phyloP scores from a whole-genome alignment of 2,797 vertebrate species.

The Urophycis tenuis region DNA sequence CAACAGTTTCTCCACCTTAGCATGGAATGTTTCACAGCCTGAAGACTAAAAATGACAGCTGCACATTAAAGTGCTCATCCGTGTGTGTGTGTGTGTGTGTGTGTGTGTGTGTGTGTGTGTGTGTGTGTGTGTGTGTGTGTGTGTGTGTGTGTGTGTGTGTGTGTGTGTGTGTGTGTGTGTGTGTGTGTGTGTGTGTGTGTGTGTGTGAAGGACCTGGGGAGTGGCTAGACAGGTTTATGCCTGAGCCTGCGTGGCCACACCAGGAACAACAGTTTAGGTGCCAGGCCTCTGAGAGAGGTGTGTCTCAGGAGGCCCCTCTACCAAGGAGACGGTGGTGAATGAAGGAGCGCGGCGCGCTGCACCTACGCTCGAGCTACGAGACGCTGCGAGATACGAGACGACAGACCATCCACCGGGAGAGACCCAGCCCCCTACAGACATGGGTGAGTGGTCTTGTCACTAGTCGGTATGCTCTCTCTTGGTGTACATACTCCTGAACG shows the following conservation, averaged over 20 bases:
- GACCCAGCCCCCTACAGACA: background rate
- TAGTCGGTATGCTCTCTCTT: background rate
- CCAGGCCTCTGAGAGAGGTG: background rate
- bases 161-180: slow-evolving; percentile 18
- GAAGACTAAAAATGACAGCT: slow-evolving; percentile 14
- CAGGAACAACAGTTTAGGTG: background rate
- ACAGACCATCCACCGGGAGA: background rate
- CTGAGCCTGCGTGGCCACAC: background rate
- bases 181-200: slow-evolving; percentile 13
- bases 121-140: slow-evolving; percentile 17
- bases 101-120: slow-evolving; percentile 12
- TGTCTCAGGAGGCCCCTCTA: background rate
- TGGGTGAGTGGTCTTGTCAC: background rate
- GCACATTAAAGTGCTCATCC: background rate
- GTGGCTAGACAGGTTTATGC: background rate
- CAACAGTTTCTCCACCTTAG: slow-evolving; percentile 47
- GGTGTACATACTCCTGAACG: background rate
- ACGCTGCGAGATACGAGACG: background rate
- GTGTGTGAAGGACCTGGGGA: slow-evolving; percentile 12
- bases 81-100: slow-evolving; percentile 18
- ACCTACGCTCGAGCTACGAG: background rate
- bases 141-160: slow-evolving; percentile 12
- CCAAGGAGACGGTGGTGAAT: background rate
- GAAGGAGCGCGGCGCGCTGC: background rate
- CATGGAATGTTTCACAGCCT: slow-evolving; percentile 52